phyloP scores from a whole-genome alignment of 2,888 invertebrate genomes.

The Ashinkailepas kermadecensis region DNA sequence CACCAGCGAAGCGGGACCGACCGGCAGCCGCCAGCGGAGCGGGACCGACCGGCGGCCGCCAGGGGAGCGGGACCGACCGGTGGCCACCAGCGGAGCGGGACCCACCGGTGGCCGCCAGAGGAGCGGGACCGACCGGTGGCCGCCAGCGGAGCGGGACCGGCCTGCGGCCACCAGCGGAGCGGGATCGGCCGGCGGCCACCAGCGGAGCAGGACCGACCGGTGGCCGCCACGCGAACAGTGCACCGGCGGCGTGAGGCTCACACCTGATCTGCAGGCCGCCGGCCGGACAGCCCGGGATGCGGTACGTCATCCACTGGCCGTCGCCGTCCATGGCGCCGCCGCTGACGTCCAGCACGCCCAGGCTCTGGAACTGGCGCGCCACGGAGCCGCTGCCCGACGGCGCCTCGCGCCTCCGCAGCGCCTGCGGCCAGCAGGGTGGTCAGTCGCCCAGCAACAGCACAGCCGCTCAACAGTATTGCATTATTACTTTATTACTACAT shows the following conservation, averaged over 20 bases:
- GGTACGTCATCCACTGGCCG: constrained; percentile 15
- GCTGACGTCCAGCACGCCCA: constrained; percentile 2
- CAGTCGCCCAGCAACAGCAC: no score
- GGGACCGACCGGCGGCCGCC: no score
- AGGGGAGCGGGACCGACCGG: no score
- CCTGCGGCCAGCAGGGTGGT: background rate
- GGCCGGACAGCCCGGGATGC: background rate
- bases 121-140: background rate
- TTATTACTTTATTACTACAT: no score
- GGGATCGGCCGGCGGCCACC: background rate
- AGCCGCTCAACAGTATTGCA: no score
- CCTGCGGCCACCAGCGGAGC: background rate
- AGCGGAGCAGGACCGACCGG: background rate
- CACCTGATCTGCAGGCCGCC: background rate
- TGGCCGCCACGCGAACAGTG: background rate
- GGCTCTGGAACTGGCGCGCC: constrained; percentile 17
- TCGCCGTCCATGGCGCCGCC: background rate
- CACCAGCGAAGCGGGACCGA: no score
- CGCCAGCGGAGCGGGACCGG: background rate
- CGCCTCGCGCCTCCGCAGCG: constrained; percentile 8
- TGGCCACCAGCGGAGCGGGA: no score
- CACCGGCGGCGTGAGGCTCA: background rate
- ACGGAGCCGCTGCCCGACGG: constrained; percentile 3
- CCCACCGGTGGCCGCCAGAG: background rate
- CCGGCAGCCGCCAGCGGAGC: no score